Base-by-base conservation (phyloP, 2,797 vertebrate species). In the Halcyon badia region DNA sequence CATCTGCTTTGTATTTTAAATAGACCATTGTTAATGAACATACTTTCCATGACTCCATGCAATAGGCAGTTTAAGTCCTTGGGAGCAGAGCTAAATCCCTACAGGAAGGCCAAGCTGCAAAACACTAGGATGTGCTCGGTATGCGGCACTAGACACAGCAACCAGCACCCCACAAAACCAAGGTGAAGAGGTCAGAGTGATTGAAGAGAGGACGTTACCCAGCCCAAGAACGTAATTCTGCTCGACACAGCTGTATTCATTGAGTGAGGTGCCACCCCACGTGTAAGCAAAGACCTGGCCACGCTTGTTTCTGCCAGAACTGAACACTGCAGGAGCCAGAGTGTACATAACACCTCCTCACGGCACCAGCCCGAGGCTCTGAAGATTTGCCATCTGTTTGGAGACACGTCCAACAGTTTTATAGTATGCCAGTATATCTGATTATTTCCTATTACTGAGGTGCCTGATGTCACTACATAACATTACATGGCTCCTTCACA, bases 1-100 rank as follows among this genome's bases (percentile, higher is more conserved):
- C 54, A 94, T 82, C 91, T 93, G 70, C 84, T 94, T 94, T 97
- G 87, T 95, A 92, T 95, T 97, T 97, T 97, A 97, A 95, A 97
- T 95, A 97, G 91, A 91, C 88, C 87, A 54, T n/a, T 81, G 94
- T 95, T 87, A 89, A 93, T 72, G 77, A 91, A 49, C 72, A 91
- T 93, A 62, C 66, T 95, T 97, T 96, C 91, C 89, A 86, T 60
- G 88, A 42, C 71, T 81, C 44, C 41, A 39, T 1, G 3, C 33
- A 44, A 56, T 0, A 10, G 61, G 44, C 11, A 31, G 48, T 65
- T 92, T 86, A 93, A 92, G 46, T 84, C 70, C 35, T 81, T 3
- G 0, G 26, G 25, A 93, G 26, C 58, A 62, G 49, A 30, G 37
- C 46, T 69, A 44, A 78, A 81, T 41, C 25, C 61, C 62, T 42